phyloP scores from a whole-genome alignment of 2,113 vertebrate genomes.

The Chaetodon trifascialis region DNA sequence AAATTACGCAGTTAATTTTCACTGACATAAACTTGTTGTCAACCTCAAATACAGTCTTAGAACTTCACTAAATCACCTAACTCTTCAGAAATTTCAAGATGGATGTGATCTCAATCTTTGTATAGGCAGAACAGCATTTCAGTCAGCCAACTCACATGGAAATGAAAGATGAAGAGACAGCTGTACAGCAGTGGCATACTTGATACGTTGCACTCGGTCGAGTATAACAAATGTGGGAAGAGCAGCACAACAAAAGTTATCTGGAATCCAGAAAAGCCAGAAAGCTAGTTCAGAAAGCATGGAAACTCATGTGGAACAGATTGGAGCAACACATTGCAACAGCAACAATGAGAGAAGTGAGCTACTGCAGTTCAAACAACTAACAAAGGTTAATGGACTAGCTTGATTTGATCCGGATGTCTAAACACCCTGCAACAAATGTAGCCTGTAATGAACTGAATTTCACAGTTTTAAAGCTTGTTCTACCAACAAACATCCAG shows the following conservation, averaged over 20 bases:
- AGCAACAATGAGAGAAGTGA: background rate
- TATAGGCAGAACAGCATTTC: background rate
- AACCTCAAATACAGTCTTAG: background rate
- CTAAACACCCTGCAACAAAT: background rate
- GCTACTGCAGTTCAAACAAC: background rate
- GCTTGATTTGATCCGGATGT: background rate
- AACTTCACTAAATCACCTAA: background rate
- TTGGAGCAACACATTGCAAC: background rate
- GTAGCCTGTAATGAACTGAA: background rate
- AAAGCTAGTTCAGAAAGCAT: background rate
- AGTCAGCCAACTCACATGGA: background rate
- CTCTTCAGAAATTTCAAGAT: background rate
- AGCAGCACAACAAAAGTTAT: background rate
- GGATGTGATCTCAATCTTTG: no score
- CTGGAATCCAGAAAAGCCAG: background rate
- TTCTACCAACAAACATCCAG: background rate
- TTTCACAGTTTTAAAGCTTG: background rate
- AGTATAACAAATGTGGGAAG: background rate
- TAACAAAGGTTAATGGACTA: background rate
- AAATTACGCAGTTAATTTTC: background rate
- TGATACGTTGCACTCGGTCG: background rate
- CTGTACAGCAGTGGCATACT: background rate
- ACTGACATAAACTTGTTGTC: background rate
- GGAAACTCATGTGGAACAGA: background rate
- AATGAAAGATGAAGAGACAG: background rate